Conservation (phyloP, 2,113 vertebrate species). For the Dipodomys merriami region DNA sequence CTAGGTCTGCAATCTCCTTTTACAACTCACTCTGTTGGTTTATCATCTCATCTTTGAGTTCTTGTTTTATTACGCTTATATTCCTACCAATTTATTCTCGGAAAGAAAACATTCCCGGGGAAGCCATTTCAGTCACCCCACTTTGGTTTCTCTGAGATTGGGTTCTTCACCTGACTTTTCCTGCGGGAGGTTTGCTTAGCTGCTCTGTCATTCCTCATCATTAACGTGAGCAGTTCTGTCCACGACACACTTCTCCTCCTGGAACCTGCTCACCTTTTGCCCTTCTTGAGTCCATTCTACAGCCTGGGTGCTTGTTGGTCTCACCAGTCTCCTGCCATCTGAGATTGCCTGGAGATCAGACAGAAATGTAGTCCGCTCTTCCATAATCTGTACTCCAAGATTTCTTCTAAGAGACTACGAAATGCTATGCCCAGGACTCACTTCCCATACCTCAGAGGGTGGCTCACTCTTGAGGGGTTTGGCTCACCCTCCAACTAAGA, state of each 20-base stretch:
- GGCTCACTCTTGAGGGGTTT: neutral
- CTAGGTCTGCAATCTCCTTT: slow-evolving; percentile 41
- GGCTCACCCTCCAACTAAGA: neutral
- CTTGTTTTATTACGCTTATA: slow-evolving; percentile 74
- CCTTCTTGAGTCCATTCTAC: neutral
- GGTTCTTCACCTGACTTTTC: slow-evolving; percentile 24
- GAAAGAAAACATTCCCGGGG: slow-evolving; percentile 15
- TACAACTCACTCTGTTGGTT: slow-evolving; percentile 59
- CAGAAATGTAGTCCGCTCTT: slow-evolving; percentile 6
- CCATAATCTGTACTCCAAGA: neutral
- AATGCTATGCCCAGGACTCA: neutral
- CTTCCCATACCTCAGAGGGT: accelerated
- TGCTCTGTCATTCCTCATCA: neutral
- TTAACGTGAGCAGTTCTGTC: neutral
- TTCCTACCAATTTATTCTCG: slow-evolving; percentile 67
- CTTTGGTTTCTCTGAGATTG: slow-evolving; percentile 43
- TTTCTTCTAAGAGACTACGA: neutral
- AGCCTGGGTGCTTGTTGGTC: neutral
- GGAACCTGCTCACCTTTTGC: neutral
- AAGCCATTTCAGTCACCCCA: neutral
- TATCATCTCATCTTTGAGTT: slow-evolving; percentile 70
- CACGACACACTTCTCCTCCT: neutral
- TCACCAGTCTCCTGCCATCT: neutral
- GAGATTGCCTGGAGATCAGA: neutral
- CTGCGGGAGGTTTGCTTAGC: neutral